phyloP scores from a whole-genome alignment of 2,888 invertebrate species.

The Phalangium opilio region DNA sequence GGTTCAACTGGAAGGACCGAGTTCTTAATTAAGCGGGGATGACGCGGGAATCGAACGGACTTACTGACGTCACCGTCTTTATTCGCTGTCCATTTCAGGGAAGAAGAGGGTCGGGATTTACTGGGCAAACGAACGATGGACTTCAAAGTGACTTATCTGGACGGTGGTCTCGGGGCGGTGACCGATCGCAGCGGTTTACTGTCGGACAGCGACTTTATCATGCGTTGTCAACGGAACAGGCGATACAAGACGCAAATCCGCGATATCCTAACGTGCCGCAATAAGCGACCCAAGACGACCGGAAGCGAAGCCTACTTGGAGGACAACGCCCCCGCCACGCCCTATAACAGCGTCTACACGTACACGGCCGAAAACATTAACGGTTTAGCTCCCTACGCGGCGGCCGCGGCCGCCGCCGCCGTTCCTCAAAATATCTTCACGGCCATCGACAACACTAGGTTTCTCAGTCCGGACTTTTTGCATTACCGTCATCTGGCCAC shows the following conservation, averaged over 20 bases:
- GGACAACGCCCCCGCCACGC: constrained; percentile 3
- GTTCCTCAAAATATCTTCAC: constrained; percentile 20
- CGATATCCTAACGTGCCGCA: constrained; percentile 81
- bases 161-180: constrained; percentile 70
- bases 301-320: constrained; percentile 16
- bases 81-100: no score
- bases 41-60: no score
- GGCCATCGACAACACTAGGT: constrained; percentile 37
- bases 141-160: constrained; percentile 94
- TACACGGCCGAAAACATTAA: constrained; percentile 41
- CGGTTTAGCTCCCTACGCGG: constrained; percentile 42
- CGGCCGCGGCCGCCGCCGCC: constrained; percentile 15
- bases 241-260: constrained; percentile 85
- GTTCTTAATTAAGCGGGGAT: no score
- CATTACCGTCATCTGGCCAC: constrained; percentile 60
- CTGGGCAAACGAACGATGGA: constrained; percentile 97
- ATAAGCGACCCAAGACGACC: constrained; percentile 43
- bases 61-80: no score
- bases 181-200: constrained; percentile 41
- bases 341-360: constrained; percentile 28
- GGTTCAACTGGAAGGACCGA: no score
- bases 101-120: constrained; percentile 94
- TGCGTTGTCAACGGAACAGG: constrained; percentile 51
- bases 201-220: constrained; percentile 18
- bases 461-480: constrained; percentile 64